phyloP scores from a whole-genome alignment of 2,113 vertebrate genomes.

The Neomonachus schauinslandi region DNA sequence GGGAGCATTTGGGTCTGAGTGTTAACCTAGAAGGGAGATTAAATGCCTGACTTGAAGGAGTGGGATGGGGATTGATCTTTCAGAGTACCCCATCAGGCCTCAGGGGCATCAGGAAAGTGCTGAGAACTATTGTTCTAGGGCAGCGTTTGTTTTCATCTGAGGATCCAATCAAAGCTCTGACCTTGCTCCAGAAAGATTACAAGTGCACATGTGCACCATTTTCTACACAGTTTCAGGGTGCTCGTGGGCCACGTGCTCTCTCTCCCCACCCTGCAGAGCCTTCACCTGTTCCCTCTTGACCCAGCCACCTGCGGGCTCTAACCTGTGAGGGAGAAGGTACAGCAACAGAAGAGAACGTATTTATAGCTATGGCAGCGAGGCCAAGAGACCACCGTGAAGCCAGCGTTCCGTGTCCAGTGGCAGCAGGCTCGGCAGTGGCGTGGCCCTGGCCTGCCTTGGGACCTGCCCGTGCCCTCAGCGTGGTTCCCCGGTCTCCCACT shows the following conservation, averaged over 20 bases:
- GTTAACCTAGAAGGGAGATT: background rate
- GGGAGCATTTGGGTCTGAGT: background rate
- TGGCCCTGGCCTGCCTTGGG: background rate
- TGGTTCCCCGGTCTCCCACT: background rate
- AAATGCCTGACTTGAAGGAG: background rate
- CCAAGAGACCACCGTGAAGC: background rate
- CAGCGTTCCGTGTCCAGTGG: fast-evolving
- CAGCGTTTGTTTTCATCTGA: background rate
- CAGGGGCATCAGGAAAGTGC: too few species aligned
- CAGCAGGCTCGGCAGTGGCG: fast-evolving
- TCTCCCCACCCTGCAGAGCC: background rate
- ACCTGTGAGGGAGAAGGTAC: background rate
- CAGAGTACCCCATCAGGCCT: background rate
- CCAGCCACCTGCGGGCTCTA: too few species aligned
- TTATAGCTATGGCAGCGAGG: background rate
- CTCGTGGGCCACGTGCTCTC: background rate
- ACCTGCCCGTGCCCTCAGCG: fast-evolving
- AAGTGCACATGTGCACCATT: fast-evolving
- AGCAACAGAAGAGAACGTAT: background rate
- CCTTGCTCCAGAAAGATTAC: background rate
- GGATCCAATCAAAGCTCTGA: too few species aligned
- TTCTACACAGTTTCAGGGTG: background rate
- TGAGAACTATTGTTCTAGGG: background rate
- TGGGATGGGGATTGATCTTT: background rate
- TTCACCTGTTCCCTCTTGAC: background rate